Percentiles rank a stretch among this genome's conserved stretches.
These are phyloP conservation scores for Drosophila siamana DNA, from an alignment of 2,888 invertebrate species.

Conservation along the genomic window DNA sequence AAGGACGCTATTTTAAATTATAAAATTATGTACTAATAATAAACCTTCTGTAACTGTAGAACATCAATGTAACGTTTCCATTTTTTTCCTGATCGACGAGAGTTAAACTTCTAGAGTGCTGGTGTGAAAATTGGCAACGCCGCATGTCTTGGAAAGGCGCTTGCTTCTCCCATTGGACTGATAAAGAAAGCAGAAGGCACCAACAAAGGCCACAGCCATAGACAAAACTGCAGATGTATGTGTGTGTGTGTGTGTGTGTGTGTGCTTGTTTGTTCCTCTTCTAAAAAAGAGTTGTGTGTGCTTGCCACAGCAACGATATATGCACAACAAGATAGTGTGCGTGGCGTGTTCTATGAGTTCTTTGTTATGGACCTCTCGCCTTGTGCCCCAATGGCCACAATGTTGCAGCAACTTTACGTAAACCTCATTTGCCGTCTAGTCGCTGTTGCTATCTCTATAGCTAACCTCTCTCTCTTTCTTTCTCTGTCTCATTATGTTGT, in stretches of 20 bases:
- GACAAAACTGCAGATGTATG: conserved; percentile 2
- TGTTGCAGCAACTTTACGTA: conserved; percentile 44
- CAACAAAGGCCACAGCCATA: conserved; percentile 14
- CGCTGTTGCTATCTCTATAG: background rate
- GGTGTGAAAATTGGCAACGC: conserved; percentile 39
- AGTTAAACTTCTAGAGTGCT: conserved; percentile 1
- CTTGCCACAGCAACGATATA: conserved; percentile 19
- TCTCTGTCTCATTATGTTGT: background rate
- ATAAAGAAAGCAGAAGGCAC: conserved; percentile 15
- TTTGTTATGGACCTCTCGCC: conserved; percentile 15
- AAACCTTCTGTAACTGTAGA: too few relatives aligned
- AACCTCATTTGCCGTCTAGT: conserved; percentile 47
- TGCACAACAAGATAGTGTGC: conserved; percentile 5
- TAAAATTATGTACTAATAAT: too few relatives aligned
- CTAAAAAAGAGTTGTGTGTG: conserved; percentile 15
- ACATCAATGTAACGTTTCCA: background rate
- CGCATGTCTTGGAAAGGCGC: conserved; percentile 3
- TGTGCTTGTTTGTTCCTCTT: conserved; percentile 3
- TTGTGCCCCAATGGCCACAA: conserved; percentile 8
- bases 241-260: conserved; percentile 1
- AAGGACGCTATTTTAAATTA: too few relatives aligned
- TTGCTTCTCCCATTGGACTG: conserved; percentile 7
- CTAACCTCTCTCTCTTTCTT: background rate
- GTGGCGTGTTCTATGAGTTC: conserved; percentile 21
- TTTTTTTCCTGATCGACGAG: background rate